Conservation (phyloP, 2,113 vertebrate genomes). For the Scytalopus superciliaris region DNA sequence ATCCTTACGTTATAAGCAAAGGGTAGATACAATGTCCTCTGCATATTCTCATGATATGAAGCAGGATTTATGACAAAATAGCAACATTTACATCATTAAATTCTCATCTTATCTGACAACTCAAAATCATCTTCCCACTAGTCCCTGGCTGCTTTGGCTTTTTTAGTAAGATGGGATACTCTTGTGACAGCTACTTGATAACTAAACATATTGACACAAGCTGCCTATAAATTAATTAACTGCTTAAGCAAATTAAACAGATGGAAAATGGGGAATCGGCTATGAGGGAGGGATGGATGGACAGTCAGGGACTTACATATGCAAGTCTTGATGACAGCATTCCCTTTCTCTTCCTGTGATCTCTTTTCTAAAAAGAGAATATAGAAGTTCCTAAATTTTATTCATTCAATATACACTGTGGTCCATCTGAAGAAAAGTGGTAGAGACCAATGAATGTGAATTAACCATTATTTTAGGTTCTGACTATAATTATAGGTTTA, state of each 20-base stretch:
- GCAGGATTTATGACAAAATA: background rate
- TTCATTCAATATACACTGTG: background rate
- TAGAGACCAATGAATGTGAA: background rate
- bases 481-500: background rate
- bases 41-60: background rate
- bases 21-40: background rate
- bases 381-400: background rate
- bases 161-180: background rate
- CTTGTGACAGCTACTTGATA: background rate
- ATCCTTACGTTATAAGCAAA: background rate
- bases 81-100: background rate
- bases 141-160: background rate
- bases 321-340: background rate
- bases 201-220: constrained; percentile 24
- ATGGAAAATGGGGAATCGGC: background rate
- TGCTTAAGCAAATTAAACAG: constrained; percentile 39
- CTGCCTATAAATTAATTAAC: constrained; percentile 45
- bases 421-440: background rate
- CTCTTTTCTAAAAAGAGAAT: background rate
- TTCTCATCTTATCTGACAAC: background rate
- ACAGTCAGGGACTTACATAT: background rate
- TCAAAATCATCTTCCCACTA: background rate
- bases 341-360: background rate
- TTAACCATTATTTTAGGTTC: background rate
- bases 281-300: background rate